Conservation (phyloP, 2,797 vertebrate genomes). For the Sebastes hopkinsi region DNA sequence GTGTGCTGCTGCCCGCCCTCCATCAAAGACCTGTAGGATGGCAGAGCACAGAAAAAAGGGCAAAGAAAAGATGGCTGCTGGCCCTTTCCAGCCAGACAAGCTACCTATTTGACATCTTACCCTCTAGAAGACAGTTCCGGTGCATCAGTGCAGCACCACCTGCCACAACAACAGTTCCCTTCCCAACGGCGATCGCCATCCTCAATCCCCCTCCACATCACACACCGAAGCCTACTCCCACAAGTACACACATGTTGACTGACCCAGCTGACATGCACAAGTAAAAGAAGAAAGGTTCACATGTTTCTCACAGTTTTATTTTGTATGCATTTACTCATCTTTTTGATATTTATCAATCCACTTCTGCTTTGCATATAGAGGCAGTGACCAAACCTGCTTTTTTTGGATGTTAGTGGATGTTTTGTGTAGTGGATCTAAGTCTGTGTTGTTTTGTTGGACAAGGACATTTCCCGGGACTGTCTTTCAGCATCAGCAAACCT, state of each 20-base stretch:
- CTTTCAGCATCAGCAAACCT: neutral
- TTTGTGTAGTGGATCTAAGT: neutral
- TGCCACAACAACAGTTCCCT: slow-evolving; percentile 43
- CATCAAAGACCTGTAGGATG: slow-evolving; percentile 33
- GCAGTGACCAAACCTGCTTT: neutral
- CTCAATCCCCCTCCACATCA: slow-evolving; percentile 15
- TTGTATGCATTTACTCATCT: neutral
- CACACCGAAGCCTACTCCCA: slow-evolving; percentile 12
- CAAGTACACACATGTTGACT: slow-evolving; percentile 8
- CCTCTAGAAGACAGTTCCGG: slow-evolving; percentile 51
- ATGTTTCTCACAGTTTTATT: neutral
- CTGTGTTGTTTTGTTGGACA: neutral
- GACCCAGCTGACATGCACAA: slow-evolving; percentile 11
- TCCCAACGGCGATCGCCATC: slow-evolving; percentile 37
- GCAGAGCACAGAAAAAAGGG: slow-evolving; percentile 33
- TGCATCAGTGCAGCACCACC: slow-evolving; percentile 51
- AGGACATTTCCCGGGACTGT: neutral
- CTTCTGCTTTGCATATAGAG: neutral
- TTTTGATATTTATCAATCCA: neutral
- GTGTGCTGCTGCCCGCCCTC: slow-evolving; percentile 6
- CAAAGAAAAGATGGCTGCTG: slow-evolving; percentile 42
- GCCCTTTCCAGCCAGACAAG: slow-evolving; percentile 39
- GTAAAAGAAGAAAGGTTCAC: neutral
- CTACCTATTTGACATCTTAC: slow-evolving; percentile 50
- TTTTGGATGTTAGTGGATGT: neutral